Conservation (phyloP, 2,888 invertebrate species). For the Habroteleia sp. region DNA sequence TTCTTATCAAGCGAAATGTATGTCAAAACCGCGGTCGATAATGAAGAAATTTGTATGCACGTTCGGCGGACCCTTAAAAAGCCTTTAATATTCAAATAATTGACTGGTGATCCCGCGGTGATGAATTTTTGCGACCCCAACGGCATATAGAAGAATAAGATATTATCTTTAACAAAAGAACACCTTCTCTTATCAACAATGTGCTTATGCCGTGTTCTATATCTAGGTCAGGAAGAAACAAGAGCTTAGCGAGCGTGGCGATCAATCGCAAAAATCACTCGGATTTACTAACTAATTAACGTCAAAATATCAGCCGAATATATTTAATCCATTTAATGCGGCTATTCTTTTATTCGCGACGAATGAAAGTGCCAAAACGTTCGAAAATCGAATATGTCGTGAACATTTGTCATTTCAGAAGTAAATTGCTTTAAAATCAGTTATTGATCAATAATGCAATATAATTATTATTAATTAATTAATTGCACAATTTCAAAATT, state of each 20-base stretch:
- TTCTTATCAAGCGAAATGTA: constrained; percentile 12
- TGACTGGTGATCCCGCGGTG: not conserved
- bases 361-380: too few species aligned
- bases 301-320: constrained; percentile 2
- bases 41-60: constrained; percentile 6
- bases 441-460: too few species aligned
- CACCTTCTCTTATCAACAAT: constrained; percentile 39
- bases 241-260: constrained; percentile 39
- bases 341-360: not conserved
- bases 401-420: too few species aligned
- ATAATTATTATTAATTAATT: too few species aligned
- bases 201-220: constrained; percentile 7
- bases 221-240: constrained; percentile 51
- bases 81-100: constrained; percentile 12
- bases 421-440: too few species aligned
- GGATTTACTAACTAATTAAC: constrained; percentile 39
- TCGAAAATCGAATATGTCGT: too few species aligned
- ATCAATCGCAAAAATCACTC: constrained; percentile 48
- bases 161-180: constrained; percentile 33
- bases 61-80: not conserved
- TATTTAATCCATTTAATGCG: constrained; percentile 16
- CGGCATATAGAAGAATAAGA: constrained; percentile 22
- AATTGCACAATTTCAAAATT: too few species aligned
- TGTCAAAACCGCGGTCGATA: constrained; percentile 18
- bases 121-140: constrained; percentile 4